Base-by-base conservation (phyloP, 2,888 invertebrate species). In the Dicranocentrus wangi region DNA sequence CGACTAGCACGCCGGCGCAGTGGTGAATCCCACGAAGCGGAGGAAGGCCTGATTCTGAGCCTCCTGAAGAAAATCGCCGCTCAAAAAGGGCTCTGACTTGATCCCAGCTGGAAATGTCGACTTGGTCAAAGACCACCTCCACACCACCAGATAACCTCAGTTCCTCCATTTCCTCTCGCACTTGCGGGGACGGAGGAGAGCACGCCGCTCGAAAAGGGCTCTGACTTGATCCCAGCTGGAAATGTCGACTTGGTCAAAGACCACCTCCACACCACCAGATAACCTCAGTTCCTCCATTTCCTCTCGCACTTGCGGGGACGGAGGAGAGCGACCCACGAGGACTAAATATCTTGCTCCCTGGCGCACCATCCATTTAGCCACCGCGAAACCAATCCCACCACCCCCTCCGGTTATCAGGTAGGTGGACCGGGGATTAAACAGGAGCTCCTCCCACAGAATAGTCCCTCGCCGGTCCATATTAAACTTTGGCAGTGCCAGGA, bases 341-440 rank as follows among this genome's bases (percentile, higher is more conserved):
- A 78, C 65, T 13, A 78, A 13, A 65, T 65, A 47, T n/a, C 65
- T 55, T 1, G 71, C 71, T 0, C 78, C 78, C 7, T 63, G 32
- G 0, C 27, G 21, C 43, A 61, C 28, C 65, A 71, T 71, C 71
- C 70, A 78, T 19, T 78, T 71, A 0, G 71, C 55, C 0, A 78
- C 78, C 7, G 70, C 70, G 7, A 70, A 17, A 1, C 78, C 78
- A 13, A 78, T 78, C 1, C 39, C 70, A 27, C 78, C 71, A 10
- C 23, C 43, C 1, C 78, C 78, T 1, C 78, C 78, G 0, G 78
- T 78, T 0, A 78, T 71, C 3, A 78, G 1, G 17, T 78, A 78
- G 25, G 43, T 63, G n/a, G n/a, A n/a, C 2, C 47, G 63, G 5
- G 28, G 60, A 1, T 69, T 21, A 43, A 70, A 70, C 17, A 78